Percentiles rank a stretch among this genome's conserved stretches.
Evolutionary conservation across 1,140 invertebrate genomes (phyloP).

Genomic region (Drosophila miranda): DNA sequence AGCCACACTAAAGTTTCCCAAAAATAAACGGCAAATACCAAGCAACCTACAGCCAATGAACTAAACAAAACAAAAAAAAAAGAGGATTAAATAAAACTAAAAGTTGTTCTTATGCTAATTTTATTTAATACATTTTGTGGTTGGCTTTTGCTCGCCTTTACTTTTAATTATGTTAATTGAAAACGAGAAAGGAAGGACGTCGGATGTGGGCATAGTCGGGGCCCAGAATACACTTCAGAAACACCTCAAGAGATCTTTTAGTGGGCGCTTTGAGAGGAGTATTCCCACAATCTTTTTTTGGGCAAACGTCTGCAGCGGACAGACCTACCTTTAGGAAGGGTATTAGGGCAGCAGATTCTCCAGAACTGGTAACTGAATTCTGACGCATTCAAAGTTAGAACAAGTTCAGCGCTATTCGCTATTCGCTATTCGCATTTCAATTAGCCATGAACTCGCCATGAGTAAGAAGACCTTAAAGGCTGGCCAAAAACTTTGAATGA

Average conservation of each 20-base stretch:
- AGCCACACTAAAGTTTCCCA: slow-evolving; percentile 27
- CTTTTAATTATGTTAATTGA: slow-evolving; percentile 77
- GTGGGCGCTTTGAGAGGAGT: no score
- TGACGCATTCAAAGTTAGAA: slow-evolving; percentile 22
- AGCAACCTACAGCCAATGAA: not conserved
- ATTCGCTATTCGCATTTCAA: slow-evolving; percentile 34
- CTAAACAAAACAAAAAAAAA: slow-evolving; percentile 3
- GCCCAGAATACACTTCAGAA: slow-evolving; percentile 19
- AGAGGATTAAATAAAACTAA: slow-evolving; percentile 54
- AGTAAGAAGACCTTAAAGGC: slow-evolving; percentile 8
- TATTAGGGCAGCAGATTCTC: not conserved
- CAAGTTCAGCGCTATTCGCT: slow-evolving; percentile 29
- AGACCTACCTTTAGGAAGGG: not conserved
- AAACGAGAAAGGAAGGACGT: slow-evolving; percentile 50
- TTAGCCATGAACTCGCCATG: slow-evolving; percentile 36
- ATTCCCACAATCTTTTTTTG: no score
- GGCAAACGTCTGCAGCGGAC: not conserved
- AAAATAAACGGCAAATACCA: slow-evolving; percentile 16
- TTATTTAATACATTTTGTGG: slow-evolving; percentile 40
- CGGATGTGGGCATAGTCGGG: slow-evolving; percentile 10
- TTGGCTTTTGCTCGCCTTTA: slow-evolving; percentile 65
- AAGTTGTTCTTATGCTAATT: slow-evolving; percentile 77
- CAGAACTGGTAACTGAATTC: slow-evolving; percentile 14
- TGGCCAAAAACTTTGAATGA: slow-evolving; percentile 28
- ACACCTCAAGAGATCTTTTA: no score